These are phyloP conservation scores for Melanerpes aurifrons DNA, from an alignment of 2,113 vertebrate species.

Conservation along the genomic window DNA sequence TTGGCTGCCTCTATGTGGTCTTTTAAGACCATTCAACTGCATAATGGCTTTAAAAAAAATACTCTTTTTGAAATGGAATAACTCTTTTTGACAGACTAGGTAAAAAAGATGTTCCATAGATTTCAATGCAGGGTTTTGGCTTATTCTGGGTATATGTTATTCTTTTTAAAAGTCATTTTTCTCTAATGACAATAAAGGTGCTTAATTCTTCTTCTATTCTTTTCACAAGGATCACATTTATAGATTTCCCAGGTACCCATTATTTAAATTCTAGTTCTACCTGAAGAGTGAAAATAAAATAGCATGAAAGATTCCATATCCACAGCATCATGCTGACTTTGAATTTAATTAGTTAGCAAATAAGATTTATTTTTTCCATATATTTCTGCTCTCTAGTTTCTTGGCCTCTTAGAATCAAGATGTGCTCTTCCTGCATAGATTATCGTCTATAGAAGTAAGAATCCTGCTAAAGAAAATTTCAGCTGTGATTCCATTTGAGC, in stretches of 20 bases:
- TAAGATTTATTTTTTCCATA: neutral
- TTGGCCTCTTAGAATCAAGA: neutral
- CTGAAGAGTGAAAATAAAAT: neutral
- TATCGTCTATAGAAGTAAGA: neutral
- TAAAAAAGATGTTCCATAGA: slow-evolving; percentile 21
- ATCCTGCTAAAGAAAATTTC: neutral
- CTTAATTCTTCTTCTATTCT: neutral
- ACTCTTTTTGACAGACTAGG: neutral
- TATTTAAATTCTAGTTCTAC: slow-evolving; percentile 13
- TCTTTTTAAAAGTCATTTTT: neutral
- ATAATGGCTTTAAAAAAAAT: slow-evolving; percentile 65
- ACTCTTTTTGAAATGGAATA: slow-evolving; percentile 59
- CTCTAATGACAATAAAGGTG: neutral
- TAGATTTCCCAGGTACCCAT: neutral
- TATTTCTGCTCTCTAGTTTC: neutral
- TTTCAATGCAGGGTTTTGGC: neutral
- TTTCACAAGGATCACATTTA: neutral
- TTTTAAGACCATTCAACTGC: slow-evolving; percentile 62
- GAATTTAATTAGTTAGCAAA: neutral
- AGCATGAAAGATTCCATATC: neutral
- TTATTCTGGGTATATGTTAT: neutral
- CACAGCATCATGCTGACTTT: neutral
- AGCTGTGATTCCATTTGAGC: neutral
- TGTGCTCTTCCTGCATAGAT: neutral
- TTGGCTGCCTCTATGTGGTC: neutral